phyloP scores from a whole-genome alignment of 2,797 vertebrate species.

The Dryobates pubescens region DNA sequence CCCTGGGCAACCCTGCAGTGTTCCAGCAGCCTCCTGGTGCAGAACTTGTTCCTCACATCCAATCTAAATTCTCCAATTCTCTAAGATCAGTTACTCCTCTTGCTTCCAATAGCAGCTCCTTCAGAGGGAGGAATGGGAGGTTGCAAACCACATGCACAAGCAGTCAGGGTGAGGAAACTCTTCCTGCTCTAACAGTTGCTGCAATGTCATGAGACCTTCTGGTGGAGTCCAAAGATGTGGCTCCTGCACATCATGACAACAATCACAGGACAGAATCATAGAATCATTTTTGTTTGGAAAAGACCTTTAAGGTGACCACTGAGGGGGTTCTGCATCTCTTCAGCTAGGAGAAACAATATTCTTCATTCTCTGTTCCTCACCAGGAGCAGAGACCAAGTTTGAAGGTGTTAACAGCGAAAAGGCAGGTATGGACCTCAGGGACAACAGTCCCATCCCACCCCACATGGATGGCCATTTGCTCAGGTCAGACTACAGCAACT shows the following conservation, averaged over 20 bases:
- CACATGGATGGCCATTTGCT: neutral
- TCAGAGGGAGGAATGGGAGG: rapidly evolving
- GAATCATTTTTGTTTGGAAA: no score
- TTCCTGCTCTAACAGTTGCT: neutral
- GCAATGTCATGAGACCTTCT: neutral
- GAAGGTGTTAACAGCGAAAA: neutral
- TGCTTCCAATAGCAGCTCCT: neutral
- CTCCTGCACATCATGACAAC: rapidly evolving
- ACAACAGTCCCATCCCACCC: neutral
- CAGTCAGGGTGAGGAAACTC: neutral
- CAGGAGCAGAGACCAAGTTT: neutral
- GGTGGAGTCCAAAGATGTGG: neutral
- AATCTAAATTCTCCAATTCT: neutral
- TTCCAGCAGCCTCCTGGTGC: no score
- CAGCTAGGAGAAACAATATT: neutral
- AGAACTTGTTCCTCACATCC: no score
- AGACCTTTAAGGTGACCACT: no score
- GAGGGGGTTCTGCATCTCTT: neutral
- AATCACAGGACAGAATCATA: no score
- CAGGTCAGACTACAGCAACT: neutral
- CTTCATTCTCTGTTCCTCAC: neutral
- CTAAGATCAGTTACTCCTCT: neutral
- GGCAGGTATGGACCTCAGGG: neutral
- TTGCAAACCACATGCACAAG: rapidly evolving
- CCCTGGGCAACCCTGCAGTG: no score